These are phyloP conservation scores for Bradypus variegatus DNA, from an alignment of 2,797 vertebrate genomes.

Conservation along the genomic window DNA sequence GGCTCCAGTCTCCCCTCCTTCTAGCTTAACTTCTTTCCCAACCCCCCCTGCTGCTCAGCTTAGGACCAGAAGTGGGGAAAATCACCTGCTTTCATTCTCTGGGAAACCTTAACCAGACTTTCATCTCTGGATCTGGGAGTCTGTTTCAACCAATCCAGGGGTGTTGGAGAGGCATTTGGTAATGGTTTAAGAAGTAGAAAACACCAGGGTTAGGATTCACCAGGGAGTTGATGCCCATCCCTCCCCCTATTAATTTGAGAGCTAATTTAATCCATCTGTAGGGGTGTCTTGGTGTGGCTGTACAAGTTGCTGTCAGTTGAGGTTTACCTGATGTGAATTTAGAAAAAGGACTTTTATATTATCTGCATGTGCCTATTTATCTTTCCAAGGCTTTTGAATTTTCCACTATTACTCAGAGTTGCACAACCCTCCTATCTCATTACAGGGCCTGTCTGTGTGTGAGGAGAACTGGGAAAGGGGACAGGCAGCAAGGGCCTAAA, in stretches of 20 bases:
- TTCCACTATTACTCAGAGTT: constrained; percentile 73
- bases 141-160: not conserved
- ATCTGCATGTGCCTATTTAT: constrained; percentile 75
- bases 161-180: not conserved
- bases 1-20: not conserved
- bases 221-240: constrained; percentile 50
- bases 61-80: not conserved
- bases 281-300: constrained; percentile 72
- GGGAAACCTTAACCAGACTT: not conserved
- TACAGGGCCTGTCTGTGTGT: constrained; percentile 72
- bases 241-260: constrained; percentile 66
- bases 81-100: constrained; percentile 14
- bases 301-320: constrained; percentile 74
- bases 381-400: constrained; percentile 74
- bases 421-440: constrained; percentile 66
- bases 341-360: constrained; percentile 78
- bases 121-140: not conserved
- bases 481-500: not conserved
- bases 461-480: constrained; percentile 8
- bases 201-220: constrained; percentile 61
- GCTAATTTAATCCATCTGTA: constrained; percentile 75
- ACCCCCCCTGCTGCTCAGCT: not conserved
- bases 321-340: constrained; percentile 75
- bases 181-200: constrained; percentile 50
- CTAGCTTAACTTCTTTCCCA: not conserved